Evolutionary conservation across 2,113 vertebrate species (phyloP), one percentile per base, ranked within the genome.

Genomic region (Gallinago paraguaiae): DNA sequence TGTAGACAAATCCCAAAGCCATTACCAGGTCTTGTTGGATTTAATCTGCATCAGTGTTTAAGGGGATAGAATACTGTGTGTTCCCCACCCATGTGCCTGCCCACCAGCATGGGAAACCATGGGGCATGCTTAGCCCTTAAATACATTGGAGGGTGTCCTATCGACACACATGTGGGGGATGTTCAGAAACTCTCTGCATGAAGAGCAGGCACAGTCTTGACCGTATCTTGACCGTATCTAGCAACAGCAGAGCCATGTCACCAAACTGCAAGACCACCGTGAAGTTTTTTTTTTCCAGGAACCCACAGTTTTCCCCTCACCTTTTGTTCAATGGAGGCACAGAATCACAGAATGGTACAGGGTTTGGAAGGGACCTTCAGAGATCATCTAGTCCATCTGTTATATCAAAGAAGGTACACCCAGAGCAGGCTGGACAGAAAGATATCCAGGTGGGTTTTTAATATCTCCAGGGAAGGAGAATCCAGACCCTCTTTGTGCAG

Each of bases 111-210:
- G 7, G 16, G 33, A 70, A 72, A 46, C 35, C 31, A 39, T 7
- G 45, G 63, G 45, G 22, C 31, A 74, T 0, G 4, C 5, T 81
- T 83, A 37, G 5, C 5, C 27, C 18, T 67, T 78, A 35, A 10
- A 11, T 22, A 27, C 2, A 1, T 11, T 15, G 13, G 3, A 75
- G 10, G 8, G 27, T 56, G 2, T 46, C 35, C 25, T 51, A 17
- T 1, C 46, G 9, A 30, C 28, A 45, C 4, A 33, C 2, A 4
- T 7, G 5, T 24, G 8, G 9, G 30, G 3, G 9, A n/a, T 19
- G 10, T 54, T 63, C 31, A 91, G 67, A 64, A 25, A 10, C 1
- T 46, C 11, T 81, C 46, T 67, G 9, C 13, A 7, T 31, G 27
- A 70, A 56, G 2, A 51, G 5, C n/a, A 76, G 33, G 9, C 8